Evolutionary conservation across 2,888 invertebrate species (phyloP).

Genomic region (Elgonia sp.): DNA sequence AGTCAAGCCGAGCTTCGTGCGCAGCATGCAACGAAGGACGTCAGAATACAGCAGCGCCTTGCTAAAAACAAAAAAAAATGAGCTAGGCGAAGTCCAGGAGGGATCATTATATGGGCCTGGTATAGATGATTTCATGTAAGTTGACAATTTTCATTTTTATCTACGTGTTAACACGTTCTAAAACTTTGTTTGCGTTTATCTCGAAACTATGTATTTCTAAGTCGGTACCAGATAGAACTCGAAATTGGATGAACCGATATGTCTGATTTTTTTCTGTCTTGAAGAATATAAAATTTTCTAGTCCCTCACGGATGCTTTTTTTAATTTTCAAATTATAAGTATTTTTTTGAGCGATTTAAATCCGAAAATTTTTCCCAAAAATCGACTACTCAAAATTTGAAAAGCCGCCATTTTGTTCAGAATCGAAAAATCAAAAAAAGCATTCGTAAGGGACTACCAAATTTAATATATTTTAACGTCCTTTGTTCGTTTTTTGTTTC

Average conservation of each 20-base stretch:
- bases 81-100: constrained; percentile 15
- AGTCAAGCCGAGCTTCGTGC: not conserved
- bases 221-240: constrained; percentile 6
- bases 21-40: not conserved
- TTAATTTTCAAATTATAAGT: constrained; percentile 18
- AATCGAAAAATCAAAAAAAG: constrained; percentile 26
- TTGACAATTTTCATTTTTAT: constrained; percentile 17
- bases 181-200: not conserved
- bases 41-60: not conserved
- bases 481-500: constrained; percentile 15
- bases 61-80: constrained; percentile 1
- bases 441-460: not conserved
- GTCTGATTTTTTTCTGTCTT: not conserved
- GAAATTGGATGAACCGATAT: constrained; percentile 2
- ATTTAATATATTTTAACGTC: constrained; percentile 24
- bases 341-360: constrained; percentile 16
- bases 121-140: constrained; percentile 32
- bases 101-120: constrained; percentile 20
- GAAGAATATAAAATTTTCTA: no score
- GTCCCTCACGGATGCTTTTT: not conserved
- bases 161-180: constrained; percentile 21
- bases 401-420: constrained; percentile 20
- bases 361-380: constrained; percentile 27
- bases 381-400: constrained; percentile 28
- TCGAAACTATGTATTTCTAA: not conserved